A percentile compares a stretch with the other conserved stretches of the same genome.
Conservation (phyloP, 2,888 invertebrate species). For the Lacanobia oleracea region DNA sequence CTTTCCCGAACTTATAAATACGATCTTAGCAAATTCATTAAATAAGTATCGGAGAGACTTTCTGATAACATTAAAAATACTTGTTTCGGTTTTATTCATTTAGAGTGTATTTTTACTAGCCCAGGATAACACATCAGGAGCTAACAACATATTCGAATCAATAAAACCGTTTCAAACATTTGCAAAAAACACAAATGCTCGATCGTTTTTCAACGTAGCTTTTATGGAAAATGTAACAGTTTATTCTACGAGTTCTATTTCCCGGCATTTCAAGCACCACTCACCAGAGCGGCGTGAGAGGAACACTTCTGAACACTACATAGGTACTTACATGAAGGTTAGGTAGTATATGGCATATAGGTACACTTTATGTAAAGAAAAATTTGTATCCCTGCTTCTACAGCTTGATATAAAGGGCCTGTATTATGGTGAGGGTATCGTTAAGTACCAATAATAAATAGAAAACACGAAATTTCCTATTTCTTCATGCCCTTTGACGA, state of each 20-base stretch:
- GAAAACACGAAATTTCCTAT: too few species aligned
- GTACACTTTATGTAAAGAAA: background rate
- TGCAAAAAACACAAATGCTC: background rate
- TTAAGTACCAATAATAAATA: too few species aligned
- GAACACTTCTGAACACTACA: slow-evolving; percentile 13
- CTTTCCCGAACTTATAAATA: too few species aligned
- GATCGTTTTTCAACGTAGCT: background rate
- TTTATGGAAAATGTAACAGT: slow-evolving; percentile 11
- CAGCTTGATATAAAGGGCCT: background rate
- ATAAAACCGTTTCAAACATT: background rate
- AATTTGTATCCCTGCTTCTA: background rate
- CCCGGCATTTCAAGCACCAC: slow-evolving; percentile 9
- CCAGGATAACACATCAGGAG: background rate
- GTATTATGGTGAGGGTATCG: background rate
- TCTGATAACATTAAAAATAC: too few species aligned
- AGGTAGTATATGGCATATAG: background rate
- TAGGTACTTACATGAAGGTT: slow-evolving; percentile 3
- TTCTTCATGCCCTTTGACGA: too few species aligned
- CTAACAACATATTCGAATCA: background rate
- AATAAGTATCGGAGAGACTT: too few species aligned
- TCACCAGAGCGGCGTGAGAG: slow-evolving; percentile 8
- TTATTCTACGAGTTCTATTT: slow-evolving; percentile 31
- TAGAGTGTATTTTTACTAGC: too few species aligned
- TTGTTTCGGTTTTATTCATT: too few species aligned
- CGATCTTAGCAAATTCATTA: too few species aligned